Evolutionary conservation across 2,888 invertebrate genomes (phyloP).

Genomic region (Adineta ricciae): DNA sequence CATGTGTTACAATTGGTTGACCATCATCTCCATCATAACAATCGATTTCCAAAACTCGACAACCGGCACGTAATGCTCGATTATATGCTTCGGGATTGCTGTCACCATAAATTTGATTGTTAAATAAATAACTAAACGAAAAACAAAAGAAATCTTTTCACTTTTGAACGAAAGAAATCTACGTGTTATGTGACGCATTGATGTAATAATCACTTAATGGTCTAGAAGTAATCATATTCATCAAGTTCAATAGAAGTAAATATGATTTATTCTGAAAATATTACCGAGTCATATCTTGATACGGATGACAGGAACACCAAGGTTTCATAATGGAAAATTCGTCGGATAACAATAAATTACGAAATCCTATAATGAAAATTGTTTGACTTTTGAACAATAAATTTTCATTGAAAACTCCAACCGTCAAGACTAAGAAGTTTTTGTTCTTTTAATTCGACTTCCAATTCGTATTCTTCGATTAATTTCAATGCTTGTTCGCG

Average conservation of each 20-base stretch:
- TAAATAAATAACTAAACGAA: not conserved
- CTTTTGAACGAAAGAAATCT: not conserved
- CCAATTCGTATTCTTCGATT: not conserved
- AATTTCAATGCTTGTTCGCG: not conserved
- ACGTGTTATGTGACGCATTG: not conserved
- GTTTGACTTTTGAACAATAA: no score
- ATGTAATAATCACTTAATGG: not conserved
- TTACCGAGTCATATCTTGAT: not conserved
- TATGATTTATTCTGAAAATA: not conserved
- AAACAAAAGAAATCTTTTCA: not conserved
- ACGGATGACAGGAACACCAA: not conserved
- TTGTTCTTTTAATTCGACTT: not conserved
- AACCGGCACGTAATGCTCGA: not conserved
- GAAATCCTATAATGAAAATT: not conserved
- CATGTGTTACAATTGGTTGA: not conserved
- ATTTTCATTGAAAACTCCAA: no score
- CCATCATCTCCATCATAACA: not conserved
- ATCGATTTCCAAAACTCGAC: not conserved
- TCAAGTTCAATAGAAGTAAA: no score
- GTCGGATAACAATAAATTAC: not conserved
- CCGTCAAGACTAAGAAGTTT: no score
- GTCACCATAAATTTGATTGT: not conserved
- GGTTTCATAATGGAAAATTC: not conserved
- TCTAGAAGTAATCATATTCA: no score
- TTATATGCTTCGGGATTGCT: not conserved